phyloP scores from a whole-genome alignment of 2,888 invertebrate species.

The Nowickia ferox region DNA sequence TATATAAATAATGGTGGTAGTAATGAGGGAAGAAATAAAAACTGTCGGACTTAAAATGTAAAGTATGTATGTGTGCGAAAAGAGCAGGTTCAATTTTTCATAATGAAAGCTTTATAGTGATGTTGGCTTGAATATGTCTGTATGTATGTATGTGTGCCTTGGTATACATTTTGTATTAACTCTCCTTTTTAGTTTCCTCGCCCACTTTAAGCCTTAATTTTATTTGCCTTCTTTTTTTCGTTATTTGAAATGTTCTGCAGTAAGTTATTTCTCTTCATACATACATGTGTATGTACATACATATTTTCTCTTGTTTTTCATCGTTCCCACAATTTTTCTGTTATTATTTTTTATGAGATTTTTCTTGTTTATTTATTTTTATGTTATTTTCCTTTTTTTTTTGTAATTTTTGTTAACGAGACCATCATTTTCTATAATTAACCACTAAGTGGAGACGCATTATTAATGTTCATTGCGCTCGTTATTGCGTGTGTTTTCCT shows the following conservation, averaged over 20 bases:
- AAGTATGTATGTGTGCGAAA: not conserved
- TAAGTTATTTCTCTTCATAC: not conserved
- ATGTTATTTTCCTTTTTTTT: slow-evolving; percentile 1
- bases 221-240: slow-evolving; percentile 13
- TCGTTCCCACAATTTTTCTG: slow-evolving; percentile 16
- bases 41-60: not conserved
- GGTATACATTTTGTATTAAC: not conserved
- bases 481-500: slow-evolving; percentile 23
- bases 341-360: slow-evolving; percentile 17
- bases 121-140: not conserved
- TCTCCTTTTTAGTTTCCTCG: not conserved
- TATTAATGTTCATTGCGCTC: slow-evolving; percentile 76
- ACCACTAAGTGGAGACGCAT: slow-evolving; percentile 78
- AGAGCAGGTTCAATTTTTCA: not conserved
- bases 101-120: not conserved
- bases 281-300: too few species aligned
- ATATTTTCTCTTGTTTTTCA: slow-evolving; percentile 22
- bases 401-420: slow-evolving; percentile 56
- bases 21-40: slow-evolving; percentile 2
- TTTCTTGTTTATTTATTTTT: slow-evolving; percentile 13
- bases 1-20: slow-evolving; percentile 15
- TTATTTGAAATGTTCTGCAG: slow-evolving; percentile 1
- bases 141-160: not conserved
- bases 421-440: slow-evolving; percentile 79
- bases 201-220: not conserved